Conservation (phyloP, 2,797 vertebrate species). For the Lepidocolaptes lacrymiger region DNA sequence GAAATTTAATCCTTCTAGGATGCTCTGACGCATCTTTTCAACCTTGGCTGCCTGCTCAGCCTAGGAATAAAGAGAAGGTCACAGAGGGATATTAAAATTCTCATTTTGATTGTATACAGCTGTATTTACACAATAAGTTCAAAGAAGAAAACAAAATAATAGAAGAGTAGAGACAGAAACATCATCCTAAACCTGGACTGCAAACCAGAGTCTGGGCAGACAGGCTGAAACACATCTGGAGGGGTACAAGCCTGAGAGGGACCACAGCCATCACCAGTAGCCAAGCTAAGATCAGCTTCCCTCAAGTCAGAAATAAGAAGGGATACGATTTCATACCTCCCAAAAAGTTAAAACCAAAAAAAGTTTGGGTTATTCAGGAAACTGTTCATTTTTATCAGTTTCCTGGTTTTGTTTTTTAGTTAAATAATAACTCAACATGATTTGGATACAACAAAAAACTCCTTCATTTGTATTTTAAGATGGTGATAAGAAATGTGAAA, state of each 20-base stretch:
- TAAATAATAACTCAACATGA: background rate
- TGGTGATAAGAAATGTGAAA: background rate
- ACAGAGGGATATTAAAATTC: conserved; percentile 19
- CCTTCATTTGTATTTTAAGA: background rate
- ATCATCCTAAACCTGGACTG: background rate
- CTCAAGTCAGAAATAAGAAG: background rate
- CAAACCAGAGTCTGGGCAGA: background rate
- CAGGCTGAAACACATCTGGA: background rate
- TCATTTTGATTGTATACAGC: background rate
- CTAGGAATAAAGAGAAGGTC: conserved; percentile 74
- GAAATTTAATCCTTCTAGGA: conserved; percentile 93
- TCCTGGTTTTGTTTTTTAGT: background rate
- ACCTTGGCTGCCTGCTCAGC: conserved; percentile 90
- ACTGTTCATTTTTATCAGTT: background rate
- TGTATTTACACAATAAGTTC: background rate
- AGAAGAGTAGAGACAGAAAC: background rate
- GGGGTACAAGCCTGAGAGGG: background rate
- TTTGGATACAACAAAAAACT: background rate
- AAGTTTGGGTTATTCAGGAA: background rate
- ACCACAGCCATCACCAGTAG: background rate
- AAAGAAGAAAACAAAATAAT: background rate
- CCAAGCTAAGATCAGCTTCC: background rate
- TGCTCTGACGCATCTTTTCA: conserved; percentile 96
- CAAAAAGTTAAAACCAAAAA: background rate
- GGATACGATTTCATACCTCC: background rate